Evolutionary conservation across 1,140 invertebrate genomes (phyloP), one percentile per base, ranked within the genome.

Genomic region (Caenorhabditis latens): DNA sequence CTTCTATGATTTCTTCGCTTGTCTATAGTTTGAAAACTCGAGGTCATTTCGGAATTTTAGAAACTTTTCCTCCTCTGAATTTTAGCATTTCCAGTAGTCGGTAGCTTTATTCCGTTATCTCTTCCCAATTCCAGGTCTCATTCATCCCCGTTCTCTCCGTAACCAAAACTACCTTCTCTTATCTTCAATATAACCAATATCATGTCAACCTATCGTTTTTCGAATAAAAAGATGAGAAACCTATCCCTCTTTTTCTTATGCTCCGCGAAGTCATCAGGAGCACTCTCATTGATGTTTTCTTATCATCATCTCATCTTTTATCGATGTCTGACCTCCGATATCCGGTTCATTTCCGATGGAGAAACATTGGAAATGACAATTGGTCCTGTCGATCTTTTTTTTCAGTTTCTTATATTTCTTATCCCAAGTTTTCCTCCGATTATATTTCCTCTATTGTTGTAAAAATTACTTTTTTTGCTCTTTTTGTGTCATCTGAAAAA

Each of bases 301-400:
- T 50, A 79, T 71, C 67, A 71, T 71, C 67, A 14, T 79, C 71
- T 50, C 46, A 24, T 50, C 43, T 79, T 79, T 79, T 79, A 79
- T 79, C 65, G 65, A 71, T 71, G 65, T 71, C 71, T 79, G 71
- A 79, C 71, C 71, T 79, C 24, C 67, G 19, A 48, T 32, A 71
- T 79, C 71, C 71, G 71, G 43, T 79, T 79, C 46, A 79, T 79
- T 79, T 79, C 40, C 46, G n/a, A 48, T 42, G 40, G 32, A 46
- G 67, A 79, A 79, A 79, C 71, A 79, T 79, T 79, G 46, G 46
- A 79, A 50, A 79, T 79, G 71, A 79, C 71, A 79, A 79, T 79
- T 79, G 71, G 40, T 50, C 13, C n/a, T 16, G 13, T 5, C 19
- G 42, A n/a, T 19, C n/a, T 46, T n/a, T 71, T 46, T 40, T 65